Evolutionary conservation across 2,888 invertebrate species (phyloP).

Genomic region (Hermodice carunculata): DNA sequence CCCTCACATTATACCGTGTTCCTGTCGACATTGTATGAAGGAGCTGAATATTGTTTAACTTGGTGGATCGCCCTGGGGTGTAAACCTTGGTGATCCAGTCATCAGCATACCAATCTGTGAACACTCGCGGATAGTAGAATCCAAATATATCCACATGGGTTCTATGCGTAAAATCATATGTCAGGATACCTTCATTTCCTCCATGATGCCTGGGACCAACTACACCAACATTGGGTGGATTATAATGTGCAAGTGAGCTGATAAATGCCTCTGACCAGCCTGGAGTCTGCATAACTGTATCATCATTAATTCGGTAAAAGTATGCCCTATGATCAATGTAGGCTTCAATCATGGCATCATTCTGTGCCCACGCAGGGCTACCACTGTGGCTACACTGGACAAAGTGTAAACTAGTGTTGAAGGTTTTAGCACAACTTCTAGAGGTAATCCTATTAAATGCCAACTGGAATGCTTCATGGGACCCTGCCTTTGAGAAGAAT

Average conservation of each 20-base stretch:
- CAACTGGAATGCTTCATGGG: conserved; percentile 12
- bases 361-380: conserved; percentile 42
- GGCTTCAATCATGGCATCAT: conserved; percentile 42
- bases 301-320: conserved; percentile 29
- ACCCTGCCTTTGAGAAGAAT: conserved; percentile 2
- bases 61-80: conserved; percentile 2
- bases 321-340: conserved; percentile 28
- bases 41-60: conserved; percentile 23
- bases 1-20: conserved; percentile 26
- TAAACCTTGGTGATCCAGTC: conserved; percentile 32
- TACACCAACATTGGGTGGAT: too few species aligned
- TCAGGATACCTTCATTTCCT: conserved; percentile 24
- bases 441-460: too few species aligned
- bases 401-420: too few species aligned
- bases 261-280: conserved; percentile 33
- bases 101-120: conserved; percentile 40
- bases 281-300: conserved; percentile 25
- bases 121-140: conserved; percentile 36
- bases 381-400: conserved; percentile 32
- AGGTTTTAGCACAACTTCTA: too few species aligned
- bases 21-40: conserved; percentile 30
- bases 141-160: conserved; percentile 31
- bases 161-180: conserved; percentile 28
- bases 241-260: too few species aligned
- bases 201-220: neutral